Percentiles rank a stretch among this genome's conserved stretches.
Evolutionary conservation across 37 sponge, comb jelly and placozoan genomes (phyloP).

Genomic region (Diacarnus erythraeanus): DNA sequence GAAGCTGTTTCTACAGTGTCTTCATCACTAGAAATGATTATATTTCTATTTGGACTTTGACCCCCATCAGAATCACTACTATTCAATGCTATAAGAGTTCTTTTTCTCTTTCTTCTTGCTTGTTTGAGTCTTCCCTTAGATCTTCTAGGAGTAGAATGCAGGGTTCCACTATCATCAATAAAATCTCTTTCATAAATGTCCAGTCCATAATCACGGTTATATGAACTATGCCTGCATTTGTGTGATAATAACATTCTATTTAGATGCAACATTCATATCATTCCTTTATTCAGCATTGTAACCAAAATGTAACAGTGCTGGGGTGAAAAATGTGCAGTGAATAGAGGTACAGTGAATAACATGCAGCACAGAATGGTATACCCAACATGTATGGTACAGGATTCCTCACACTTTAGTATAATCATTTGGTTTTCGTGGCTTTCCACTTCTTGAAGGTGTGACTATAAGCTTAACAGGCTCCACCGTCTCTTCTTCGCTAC

Average conservation of each 20-base stretch:
- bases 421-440: not conserved
- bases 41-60: not conserved
- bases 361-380: slow-evolving; percentile 2
- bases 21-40: not conserved
- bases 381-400: not conserved
- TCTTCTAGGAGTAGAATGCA: not conserved
- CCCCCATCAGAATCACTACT: not conserved
- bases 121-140: not conserved
- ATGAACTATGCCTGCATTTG: slow-evolving; percentile 21
- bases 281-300: no score
- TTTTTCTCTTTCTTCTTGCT: not conserved
- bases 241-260: no score
- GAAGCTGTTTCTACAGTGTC: not conserved
- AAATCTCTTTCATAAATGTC: slow-evolving; percentile 59
- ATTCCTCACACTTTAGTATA: slow-evolving; percentile 9
- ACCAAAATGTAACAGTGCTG: no score
- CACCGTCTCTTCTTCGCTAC: not conserved
- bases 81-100: not conserved
- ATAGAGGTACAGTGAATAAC: no score
- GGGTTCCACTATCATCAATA: slow-evolving; percentile 38
- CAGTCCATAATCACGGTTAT: slow-evolving; percentile 34
- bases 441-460: not conserved
- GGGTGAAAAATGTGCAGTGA: no score
- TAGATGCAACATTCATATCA: no score
- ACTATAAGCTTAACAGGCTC: not conserved